phyloP scores from a whole-genome alignment of 1,140 invertebrate species.

The Caenorhabditis inopinata region DNA sequence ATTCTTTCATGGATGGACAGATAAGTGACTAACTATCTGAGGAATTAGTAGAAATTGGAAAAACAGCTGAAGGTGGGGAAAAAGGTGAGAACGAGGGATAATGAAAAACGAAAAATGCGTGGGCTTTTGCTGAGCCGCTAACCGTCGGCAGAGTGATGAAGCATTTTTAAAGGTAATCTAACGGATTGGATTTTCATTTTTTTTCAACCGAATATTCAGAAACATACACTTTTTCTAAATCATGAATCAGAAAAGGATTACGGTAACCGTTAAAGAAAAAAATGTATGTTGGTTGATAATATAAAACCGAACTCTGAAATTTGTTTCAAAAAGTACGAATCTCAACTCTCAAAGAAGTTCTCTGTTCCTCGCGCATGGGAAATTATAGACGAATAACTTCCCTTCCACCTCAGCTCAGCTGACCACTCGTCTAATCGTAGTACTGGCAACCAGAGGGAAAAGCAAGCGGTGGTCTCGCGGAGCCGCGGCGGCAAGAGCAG shows the following conservation, averaged over 20 bases:
- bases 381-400: slow-evolving; percentile 8
- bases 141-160: neutral
- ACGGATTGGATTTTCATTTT: neutral
- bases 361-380: slow-evolving; percentile 1
- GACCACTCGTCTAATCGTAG: slow-evolving; percentile 25
- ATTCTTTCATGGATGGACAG: neutral
- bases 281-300: neutral
- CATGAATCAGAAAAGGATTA: neutral
- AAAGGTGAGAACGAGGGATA: too few species aligned
- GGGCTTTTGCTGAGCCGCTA: neutral
- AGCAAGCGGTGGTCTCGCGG: neutral
- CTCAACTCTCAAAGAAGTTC: neutral
- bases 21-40: too few species aligned
- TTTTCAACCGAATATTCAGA: neutral
- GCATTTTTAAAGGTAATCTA: neutral
- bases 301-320: neutral
- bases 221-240: neutral
- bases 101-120: neutral
- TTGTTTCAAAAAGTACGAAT: neutral
- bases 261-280: neutral
- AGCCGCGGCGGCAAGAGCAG: neutral
- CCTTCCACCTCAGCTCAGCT: slow-evolving; percentile 31
- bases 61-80: neutral
- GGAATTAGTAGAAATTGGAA: neutral
- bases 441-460: slow-evolving; percentile 5